A percentile compares a stretch with the other conserved stretches of the same genome.
These are phyloP conservation scores for Protobothrops flavoviridis DNA, from an alignment of 2,113 vertebrate genomes.

Conservation along the genomic window DNA sequence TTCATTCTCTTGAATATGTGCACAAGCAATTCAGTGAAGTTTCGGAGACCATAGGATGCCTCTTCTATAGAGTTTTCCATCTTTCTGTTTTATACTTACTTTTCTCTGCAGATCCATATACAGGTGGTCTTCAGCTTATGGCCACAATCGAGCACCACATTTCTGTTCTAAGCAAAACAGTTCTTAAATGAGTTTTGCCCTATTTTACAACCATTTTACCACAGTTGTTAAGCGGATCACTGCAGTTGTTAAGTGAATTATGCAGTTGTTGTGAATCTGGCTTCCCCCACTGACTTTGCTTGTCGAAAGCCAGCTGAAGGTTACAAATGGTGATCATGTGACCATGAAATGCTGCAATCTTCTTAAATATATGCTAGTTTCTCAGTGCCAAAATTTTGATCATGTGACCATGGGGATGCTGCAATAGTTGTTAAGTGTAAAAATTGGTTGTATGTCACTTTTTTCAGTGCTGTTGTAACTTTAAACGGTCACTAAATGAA, in stretches of 20 bases:
- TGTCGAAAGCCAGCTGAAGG: not conserved
- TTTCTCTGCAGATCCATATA: conserved; percentile 13
- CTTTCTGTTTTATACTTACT: not conserved
- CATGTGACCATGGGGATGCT: not conserved
- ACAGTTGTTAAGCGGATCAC: not conserved
- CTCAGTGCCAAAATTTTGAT: not conserved
- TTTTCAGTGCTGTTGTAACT: not conserved
- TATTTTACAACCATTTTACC: not conserved
- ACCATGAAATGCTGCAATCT: not conserved
- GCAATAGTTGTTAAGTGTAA: not conserved
- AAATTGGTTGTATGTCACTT: not conserved
- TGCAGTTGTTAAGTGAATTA: too few relatives aligned
- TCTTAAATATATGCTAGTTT: not conserved
- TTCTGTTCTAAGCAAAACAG: not conserved
- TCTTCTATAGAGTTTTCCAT: not conserved
- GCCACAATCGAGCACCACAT: not conserved
- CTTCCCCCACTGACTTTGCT: not conserved
- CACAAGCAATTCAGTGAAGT: not conserved
- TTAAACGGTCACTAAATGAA: not conserved
- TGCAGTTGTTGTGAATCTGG: not conserved
- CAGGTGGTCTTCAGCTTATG: not conserved
- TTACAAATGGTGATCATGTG: not conserved
- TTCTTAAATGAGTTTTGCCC: not conserved
- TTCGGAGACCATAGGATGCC: not conserved
- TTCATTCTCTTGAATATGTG: not conserved